These are phyloP conservation scores for Apamea monoglypha DNA, from an alignment of 2,888 invertebrate genomes.

Conservation along the genomic window DNA sequence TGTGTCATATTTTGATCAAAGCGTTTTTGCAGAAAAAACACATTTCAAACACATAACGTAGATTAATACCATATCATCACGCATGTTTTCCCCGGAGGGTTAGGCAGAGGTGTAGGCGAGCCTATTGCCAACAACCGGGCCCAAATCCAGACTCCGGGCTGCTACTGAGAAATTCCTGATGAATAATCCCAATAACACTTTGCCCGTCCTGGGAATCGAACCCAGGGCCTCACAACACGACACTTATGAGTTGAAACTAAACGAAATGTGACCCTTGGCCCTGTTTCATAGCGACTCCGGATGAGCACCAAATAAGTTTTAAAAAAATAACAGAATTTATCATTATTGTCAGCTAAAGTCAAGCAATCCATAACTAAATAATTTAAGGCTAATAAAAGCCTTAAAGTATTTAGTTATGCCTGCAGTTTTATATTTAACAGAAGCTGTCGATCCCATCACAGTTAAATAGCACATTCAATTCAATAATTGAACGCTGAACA, in stretches of 20 bases:
- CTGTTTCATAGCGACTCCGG: not conserved
- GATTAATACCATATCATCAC: too few species aligned
- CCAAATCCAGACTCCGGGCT: too few species aligned
- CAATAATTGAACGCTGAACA: constrained; percentile 25
- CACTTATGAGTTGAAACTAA: not conserved
- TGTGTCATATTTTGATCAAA: not conserved
- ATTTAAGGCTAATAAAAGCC: not conserved
- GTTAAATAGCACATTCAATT: constrained; percentile 25
- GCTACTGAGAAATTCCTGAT: too few species aligned
- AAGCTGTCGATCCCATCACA: not conserved
- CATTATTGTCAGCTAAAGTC: not conserved
- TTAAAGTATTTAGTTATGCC: too few species aligned
- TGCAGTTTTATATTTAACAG: not conserved
- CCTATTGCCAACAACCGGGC: too few species aligned
- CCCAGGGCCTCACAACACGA: not conserved
- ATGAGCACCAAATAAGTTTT: not conserved
- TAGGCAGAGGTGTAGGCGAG: too few species aligned
- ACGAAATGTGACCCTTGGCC: not conserved
- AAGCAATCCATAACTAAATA: not conserved
- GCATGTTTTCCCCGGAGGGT: too few species aligned
- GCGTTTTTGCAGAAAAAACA: not conserved
- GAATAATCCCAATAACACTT: too few species aligned
- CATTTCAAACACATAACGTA: not conserved
- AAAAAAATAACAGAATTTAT: not conserved
- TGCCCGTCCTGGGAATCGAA: too few species aligned